Evolutionary conservation across 2,113 vertebrate species (phyloP).

Genomic region (Pavo muticus): DNA sequence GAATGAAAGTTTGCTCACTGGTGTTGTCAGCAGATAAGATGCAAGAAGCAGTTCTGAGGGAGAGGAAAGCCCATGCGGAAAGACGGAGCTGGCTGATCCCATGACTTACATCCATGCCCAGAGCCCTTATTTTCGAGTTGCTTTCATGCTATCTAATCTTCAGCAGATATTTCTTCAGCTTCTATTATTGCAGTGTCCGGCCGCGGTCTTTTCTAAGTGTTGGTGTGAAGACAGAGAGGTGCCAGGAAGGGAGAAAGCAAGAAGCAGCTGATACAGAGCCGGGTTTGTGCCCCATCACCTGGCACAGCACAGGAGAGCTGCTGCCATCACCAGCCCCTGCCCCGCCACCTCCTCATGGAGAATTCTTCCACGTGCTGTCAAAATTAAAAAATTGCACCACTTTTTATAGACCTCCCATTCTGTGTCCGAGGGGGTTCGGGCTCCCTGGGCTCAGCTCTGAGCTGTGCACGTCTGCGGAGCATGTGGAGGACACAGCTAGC

Average conservation of each 20-base stretch:
- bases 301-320: neutral
- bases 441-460: fast-evolving
- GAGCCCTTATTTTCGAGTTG: neutral
- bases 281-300: neutral
- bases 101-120: neutral
- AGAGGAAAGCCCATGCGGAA: neutral
- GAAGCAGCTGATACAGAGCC: neutral
- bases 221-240: neutral
- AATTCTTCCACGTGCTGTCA: neutral
- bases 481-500: neutral
- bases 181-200: neutral
- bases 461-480: neutral
- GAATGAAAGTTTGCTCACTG: neutral
- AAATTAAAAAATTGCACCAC: neutral
- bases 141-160: neutral
- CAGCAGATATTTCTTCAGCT: neutral
- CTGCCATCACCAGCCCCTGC: neutral
- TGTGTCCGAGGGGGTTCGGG: neutral
- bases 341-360: neutral
- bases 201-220: neutral
- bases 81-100: neutral
- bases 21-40: neutral
- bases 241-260: neutral
- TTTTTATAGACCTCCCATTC: neutral
- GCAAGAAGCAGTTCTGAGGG: neutral